Evolutionary conservation across 2,797 vertebrate species (phyloP).

Genomic region (Sphenopsis melanotis): DNA sequence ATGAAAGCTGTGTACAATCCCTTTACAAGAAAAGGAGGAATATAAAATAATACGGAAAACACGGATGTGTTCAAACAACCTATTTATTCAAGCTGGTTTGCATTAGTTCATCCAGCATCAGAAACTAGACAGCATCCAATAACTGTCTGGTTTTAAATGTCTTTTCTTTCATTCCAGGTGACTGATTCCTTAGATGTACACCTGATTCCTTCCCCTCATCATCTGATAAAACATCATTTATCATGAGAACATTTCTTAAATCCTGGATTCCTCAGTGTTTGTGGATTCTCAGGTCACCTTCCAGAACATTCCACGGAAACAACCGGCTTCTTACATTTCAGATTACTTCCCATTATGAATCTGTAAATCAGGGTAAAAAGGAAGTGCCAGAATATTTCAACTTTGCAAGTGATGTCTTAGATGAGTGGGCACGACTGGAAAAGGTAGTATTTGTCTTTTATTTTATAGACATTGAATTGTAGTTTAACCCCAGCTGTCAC

Average conservation of each 20-base stretch:
- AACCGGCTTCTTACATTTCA: neutral
- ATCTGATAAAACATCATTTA: neutral
- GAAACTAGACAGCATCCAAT: neutral
- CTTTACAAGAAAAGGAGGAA: neutral
- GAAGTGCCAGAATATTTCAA: conserved; percentile 78
- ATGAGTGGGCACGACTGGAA: conserved; percentile 75
- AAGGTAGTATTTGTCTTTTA: conserved; percentile 67
- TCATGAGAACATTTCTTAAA: conserved; percentile 39
- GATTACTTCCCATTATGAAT: conserved; percentile 71
- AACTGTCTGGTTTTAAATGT: neutral
- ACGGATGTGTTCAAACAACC: neutral
- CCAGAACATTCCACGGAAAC: neutral
- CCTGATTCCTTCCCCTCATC: neutral
- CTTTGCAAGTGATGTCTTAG: conserved; percentile 81
- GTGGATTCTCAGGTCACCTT: neutral
- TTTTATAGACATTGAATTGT: neutral
- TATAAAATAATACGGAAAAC: neutral
- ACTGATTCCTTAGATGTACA: neutral
- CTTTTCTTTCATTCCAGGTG: conserved; percentile 42
- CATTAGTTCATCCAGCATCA: neutral
- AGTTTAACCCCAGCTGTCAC: neutral
- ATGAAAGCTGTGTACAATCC: neutral
- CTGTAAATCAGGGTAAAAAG: conserved; percentile 53
- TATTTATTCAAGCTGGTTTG: neutral
- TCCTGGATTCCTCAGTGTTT: neutral